Evolutionary conservation across 2,888 invertebrate genomes (phyloP).

Genomic region (Diadromus collaris): DNA sequence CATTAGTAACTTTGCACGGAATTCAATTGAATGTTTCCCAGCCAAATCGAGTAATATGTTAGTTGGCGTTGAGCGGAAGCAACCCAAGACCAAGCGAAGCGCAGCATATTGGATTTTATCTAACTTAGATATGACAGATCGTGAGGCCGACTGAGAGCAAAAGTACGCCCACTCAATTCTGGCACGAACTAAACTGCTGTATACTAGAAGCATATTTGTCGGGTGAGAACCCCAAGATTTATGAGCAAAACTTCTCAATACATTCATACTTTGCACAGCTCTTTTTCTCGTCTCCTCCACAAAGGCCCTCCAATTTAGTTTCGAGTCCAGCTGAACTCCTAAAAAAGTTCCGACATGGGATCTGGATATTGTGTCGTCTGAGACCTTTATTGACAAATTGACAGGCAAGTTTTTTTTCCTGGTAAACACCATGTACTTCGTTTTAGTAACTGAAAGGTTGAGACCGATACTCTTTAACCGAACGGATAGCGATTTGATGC

Average conservation of each 20-base stretch:
- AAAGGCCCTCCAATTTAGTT: constrained; percentile 18
- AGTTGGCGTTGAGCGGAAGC: constrained; percentile 1
- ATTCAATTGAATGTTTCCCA: not conserved
- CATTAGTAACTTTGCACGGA: not conserved
- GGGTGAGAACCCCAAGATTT: constrained; percentile 22
- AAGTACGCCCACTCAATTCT: constrained; percentile 26
- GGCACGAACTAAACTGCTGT: not conserved
- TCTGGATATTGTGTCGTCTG: not conserved
- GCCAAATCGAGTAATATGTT: not conserved
- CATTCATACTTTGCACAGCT: not conserved
- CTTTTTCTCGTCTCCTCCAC: not conserved
- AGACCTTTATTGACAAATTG: not conserved
- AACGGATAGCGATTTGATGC: not conserved
- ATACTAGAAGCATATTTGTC: not conserved
- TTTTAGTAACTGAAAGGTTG: not conserved
- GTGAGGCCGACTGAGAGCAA: constrained; percentile 1
- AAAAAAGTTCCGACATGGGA: not conserved
- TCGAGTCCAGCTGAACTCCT: constrained; percentile 1
- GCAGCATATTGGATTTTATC: constrained; percentile 8
- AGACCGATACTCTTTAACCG: not conserved
- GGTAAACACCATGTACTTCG: not conserved
- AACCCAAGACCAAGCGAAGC: not conserved
- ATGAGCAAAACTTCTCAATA: not conserved
- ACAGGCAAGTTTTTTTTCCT: not conserved
- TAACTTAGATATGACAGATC: not conserved